Base-by-base conservation (phyloP, 2,113 vertebrate species). In the Nanorana parkeri region DNA sequence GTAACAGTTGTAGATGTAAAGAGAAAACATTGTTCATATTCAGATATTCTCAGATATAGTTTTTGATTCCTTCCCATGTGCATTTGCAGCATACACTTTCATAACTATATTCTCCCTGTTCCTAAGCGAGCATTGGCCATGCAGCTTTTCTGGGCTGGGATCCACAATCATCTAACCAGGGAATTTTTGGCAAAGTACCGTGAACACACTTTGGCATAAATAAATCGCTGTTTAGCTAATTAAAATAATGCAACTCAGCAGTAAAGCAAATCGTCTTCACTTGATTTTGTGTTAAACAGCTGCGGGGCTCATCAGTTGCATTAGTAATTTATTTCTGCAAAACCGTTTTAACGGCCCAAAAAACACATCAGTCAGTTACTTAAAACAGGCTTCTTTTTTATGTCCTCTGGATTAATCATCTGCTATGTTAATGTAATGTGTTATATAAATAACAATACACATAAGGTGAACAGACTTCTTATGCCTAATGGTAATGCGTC, bases 241-340 rank as follows among this genome's bases (percentile, higher is more conserved):
- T 80, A 80, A 80, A 80, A 80, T 80, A 69, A 80, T 69, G 78
- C 67, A 68, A 69, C 78, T 80, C 66, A 80, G 78, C 66, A 80
- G 78, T 67, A 78, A 78, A 78, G 17, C 32, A 68, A 80, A 71
- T 80, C 66, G 32, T 69, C 67, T 68, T 79, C 77, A 68, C 77
- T 79, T 79, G 77, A 54, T 79, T 69, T 80, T 71, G 66, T 80
- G 78, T 68, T 80, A 80, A 80, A 80, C 67, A 80, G 78, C 67
- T 80, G 78, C 77, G 55, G 78, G 78, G 78, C 69, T 80, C 78
- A 69, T 58, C 78, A 71, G 67, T 71, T 80, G 78, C 67, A 80
- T 56, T 58, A 80, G 78, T 68, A 80, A 80, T 80, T 69, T 69
- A 80, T 69, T 71, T 80, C 78, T 63, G 78, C 66, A 69, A 80